Base-by-base conservation (phyloP, 2,888 invertebrate genomes). In the Sesia bembeciformis region DNA sequence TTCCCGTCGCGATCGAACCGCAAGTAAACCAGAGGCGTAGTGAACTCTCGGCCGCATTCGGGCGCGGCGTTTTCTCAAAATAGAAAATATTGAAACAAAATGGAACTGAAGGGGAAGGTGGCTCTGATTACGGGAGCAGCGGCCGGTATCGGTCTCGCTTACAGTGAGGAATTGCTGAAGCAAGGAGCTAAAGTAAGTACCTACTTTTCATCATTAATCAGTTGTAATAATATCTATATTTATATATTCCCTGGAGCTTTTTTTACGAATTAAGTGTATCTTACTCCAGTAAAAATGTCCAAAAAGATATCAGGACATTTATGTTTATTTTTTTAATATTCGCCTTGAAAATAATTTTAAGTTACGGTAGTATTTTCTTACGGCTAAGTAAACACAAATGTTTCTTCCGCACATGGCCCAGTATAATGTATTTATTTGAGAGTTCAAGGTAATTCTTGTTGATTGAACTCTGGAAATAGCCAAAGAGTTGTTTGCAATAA, bases 61-160 rank as follows among this genome's bases (percentile, higher is more conserved):
- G 70, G 77, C 76, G 80, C 77, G 78, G 75, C 69, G 68, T 64
- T 61, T 71, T 58, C 62, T 61, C 40, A 51, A 62, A 60, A 64
- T 65, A 62, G 57, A 65, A 61, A 61, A 69, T 46, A 53, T 46
- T 66, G 64, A 67, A 62, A 53, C 62, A 67, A 60, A 66, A 94
- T 94, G 94, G 94, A 94, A 72, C 78, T 94, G 60, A 94, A 93
- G 78, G 94, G 94, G 61, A 93, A 93, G 80, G 93, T 94, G 57
- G 94, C 92, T 51, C 81, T 94, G 59, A 91, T 94, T 55, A 94
- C 94, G 40, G 94, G 94, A 41, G 94, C 93, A 52, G 94, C 94
- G 8, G 92, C 93, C 53, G 94, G 94, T 55, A 92, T 94, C 63
- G 95, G 94, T 1, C 90, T 92, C 58, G 92, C 93, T n/a, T 94